Conservation (phyloP, 1,140 invertebrate species). For the Leptinotarsa defecta region DNA sequence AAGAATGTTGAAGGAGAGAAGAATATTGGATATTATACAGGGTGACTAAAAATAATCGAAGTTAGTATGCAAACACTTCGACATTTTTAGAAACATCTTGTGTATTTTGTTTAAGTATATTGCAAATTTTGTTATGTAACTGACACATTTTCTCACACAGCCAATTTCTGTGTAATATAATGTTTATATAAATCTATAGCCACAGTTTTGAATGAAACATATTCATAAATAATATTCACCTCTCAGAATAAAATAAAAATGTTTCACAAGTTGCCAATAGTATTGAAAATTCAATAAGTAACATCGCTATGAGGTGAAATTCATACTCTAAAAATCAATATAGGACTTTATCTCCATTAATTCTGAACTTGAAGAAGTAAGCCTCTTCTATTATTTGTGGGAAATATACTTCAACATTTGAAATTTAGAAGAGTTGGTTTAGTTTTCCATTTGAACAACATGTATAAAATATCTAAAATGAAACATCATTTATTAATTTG, state of each 20-base stretch:
- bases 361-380: no score
- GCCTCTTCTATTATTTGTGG: no score
- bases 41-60: constrained; percentile 16
- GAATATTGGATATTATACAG: constrained; percentile 30
- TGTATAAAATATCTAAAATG: constrained; percentile 26
- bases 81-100: constrained; percentile 4
- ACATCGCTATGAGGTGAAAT: no score
- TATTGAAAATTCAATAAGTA: no score
- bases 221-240: constrained; percentile 32
- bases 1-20: constrained; percentile 41
- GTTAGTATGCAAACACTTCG: constrained; percentile 17
- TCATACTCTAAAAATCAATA: no score
- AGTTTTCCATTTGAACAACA: constrained; percentile 14
- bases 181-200: constrained; percentile 41
- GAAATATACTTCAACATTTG: no score
- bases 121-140: constrained; percentile 39
- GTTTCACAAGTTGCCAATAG: no score
- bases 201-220: constrained; percentile 33
- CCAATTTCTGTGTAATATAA: constrained; percentile 43
- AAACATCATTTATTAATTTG: constrained; percentile 16
- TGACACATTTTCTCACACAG: constrained; percentile 38
- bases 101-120: constrained; percentile 29
- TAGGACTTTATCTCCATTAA: no score
- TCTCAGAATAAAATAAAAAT: not conserved
- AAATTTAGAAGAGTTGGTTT: no score